phyloP scores from a whole-genome alignment of 2,888 invertebrate species.

The Melanchra persicariae region DNA sequence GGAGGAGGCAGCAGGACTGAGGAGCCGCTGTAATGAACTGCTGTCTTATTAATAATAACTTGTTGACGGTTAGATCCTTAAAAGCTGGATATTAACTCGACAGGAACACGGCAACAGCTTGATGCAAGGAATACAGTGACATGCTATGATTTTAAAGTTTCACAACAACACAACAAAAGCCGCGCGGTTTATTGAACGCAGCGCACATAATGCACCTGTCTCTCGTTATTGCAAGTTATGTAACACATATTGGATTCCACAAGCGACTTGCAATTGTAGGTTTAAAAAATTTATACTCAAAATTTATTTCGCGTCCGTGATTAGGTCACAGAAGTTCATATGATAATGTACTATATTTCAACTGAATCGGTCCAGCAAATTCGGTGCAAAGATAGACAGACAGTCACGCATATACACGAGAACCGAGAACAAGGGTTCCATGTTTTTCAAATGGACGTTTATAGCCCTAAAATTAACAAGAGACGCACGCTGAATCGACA shows the following conservation, averaged over 20 bases:
- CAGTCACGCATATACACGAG: too few relatives aligned
- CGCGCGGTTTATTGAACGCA: neutral
- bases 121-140: constrained; percentile 75
- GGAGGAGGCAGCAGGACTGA: constrained; percentile 71
- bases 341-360: too few relatives aligned
- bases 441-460: too few relatives aligned
- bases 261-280: neutral
- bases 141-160: constrained; percentile 70
- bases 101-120: constrained; percentile 54
- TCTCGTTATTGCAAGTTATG: neutral
- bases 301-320: too few relatives aligned
- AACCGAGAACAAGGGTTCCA: too few relatives aligned
- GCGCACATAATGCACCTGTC: neutral
- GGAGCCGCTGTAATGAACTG: constrained; percentile 80
- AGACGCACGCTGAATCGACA: neutral
- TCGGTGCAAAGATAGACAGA: too few relatives aligned
- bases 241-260: neutral
- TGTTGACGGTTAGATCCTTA: constrained; percentile 71
- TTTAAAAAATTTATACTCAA: too few relatives aligned
- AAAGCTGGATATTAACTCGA: constrained; percentile 65
- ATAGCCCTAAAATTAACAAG: neutral
- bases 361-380: too few relatives aligned
- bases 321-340: too few relatives aligned
- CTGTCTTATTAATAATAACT: constrained; percentile 81
- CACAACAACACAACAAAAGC: constrained; percentile 18